Conservation (phyloP, 2,113 vertebrate genomes). For the Accipiter virgatus region DNA sequence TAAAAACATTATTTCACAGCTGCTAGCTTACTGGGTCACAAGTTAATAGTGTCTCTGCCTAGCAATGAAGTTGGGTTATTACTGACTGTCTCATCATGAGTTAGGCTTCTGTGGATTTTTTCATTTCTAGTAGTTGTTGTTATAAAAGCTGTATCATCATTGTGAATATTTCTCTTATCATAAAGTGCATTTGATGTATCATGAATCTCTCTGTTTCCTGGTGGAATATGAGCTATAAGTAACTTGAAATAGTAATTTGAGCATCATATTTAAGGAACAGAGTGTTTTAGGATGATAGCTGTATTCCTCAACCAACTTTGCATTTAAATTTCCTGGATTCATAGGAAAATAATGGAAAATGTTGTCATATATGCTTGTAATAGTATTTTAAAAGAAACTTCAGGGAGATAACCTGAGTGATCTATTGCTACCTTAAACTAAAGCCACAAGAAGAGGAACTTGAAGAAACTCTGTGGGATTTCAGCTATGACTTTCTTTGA, state of each 20-base stretch:
- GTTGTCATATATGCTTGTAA: not conserved
- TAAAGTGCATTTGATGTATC: not conserved
- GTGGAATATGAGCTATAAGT: not conserved
- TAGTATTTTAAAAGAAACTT: not conserved
- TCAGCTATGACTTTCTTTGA: not conserved
- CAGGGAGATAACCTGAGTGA: not conserved
- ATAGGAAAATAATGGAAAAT: not conserved
- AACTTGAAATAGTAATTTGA: not conserved
- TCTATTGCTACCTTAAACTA: not conserved
- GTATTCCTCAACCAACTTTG: not conserved
- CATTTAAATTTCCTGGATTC: not conserved
- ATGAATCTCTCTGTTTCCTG: not conserved
- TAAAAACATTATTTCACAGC: constrained; percentile 51
- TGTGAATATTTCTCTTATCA: constrained; percentile 25
- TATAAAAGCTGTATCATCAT: constrained; percentile 26
- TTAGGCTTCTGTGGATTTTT: not conserved
- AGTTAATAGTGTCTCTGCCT: constrained; percentile 47
- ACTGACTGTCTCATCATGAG: not conserved
- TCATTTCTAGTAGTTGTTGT: not conserved
- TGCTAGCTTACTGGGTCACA: constrained; percentile 27
- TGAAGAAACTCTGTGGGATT: not conserved
- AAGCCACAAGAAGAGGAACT: not conserved
- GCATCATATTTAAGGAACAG: not conserved
- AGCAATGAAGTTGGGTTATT: constrained; percentile 34
- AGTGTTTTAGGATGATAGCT: not conserved